phyloP scores from a whole-genome alignment of 1,140 invertebrate genomes.

The Drosophila dunni region DNA sequence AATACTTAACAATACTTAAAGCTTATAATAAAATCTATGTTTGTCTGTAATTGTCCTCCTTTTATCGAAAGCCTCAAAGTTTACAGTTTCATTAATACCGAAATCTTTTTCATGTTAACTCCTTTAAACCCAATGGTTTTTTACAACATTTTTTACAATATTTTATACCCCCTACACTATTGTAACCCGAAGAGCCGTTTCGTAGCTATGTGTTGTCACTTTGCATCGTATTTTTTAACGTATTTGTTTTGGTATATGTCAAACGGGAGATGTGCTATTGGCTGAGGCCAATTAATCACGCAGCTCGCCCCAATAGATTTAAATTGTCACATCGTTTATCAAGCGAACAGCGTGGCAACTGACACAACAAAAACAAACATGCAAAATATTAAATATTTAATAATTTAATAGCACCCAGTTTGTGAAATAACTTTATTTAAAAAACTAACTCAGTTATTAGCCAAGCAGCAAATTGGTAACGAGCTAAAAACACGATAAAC shows the following conservation, averaged over 20 bases:
- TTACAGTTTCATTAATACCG: no score
- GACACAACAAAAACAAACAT: conserved; percentile 9
- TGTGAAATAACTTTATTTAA: background rate
- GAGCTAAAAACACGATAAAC: conserved; percentile 57
- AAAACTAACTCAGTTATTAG: conserved; percentile 53
- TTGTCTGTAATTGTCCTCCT: no score
- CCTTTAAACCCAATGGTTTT: background rate
- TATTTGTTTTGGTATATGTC: conserved; percentile 62
- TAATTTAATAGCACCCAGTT: conserved; percentile 38
- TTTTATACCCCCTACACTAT: conserved; percentile 68
- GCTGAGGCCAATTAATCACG: conserved; percentile 72
- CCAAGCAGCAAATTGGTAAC: conserved; percentile 25
- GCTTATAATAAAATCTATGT: no score
- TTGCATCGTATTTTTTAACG: conserved; percentile 32
- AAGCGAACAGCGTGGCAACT: conserved; percentile 32
- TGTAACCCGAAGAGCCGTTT: conserved; percentile 28
- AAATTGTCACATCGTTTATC: conserved; percentile 81
- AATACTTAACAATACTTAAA: no score
- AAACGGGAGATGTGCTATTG: conserved; percentile 42
- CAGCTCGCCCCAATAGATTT: conserved; percentile 74
- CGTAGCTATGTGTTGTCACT: background rate
- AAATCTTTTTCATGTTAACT: background rate
- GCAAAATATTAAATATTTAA: conserved; percentile 58
- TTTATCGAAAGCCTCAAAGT: no score
- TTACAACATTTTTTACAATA: conserved; percentile 53